Base-by-base conservation (phyloP, 1,140 invertebrate genomes). In the Drosophila ambigua region DNA sequence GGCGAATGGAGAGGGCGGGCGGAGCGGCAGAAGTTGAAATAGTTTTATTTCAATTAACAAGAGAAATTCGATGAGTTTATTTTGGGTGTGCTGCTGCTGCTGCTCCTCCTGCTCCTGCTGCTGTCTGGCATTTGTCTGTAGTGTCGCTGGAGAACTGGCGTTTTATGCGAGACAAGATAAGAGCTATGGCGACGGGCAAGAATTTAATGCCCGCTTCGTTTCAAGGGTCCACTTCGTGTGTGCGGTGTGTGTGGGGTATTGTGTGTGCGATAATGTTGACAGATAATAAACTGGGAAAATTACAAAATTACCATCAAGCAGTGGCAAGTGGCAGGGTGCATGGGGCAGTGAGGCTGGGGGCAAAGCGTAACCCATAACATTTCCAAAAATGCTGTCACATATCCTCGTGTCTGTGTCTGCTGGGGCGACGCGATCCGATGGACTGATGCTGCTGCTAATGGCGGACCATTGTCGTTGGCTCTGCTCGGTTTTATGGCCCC, bases 31-130 rank as follows among this genome's bases (percentile, higher is more conserved):
- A 13, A 57, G 24, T 77, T 68, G 68, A 82, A 87, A 87, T 87
- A 87, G 82, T 87, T 85, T 85, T 87, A 87, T 87, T 87, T 87
- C 82, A 87, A 87, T 87, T 87, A 87, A 87, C 83, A 87, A 82
- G 83, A 87, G 82, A 87, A 87, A 87, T 88, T 87, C 82, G 82
- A 87, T 87, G 82, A 88, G 82, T 87, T 88, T 87, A 88, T 87
- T 87, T 87, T 71, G 57, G 46, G 65, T 71, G 46, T 50, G 52
- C 5, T n/a, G 20, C 23, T 20, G 24, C 35, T 13, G 35, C 11
- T 39, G 4, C 8, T 39, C 11, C 23, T 24, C 23, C 2, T 39
- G 35, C 23, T 24, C 23, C 2, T 8, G 9, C 31, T 31, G 8
- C 11, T 75, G 16, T 48, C 46, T 75, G 72, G 35, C 35, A 39